Base-by-base conservation (phyloP, 2,888 invertebrate species). In the Lasius fuliginosus region DNA sequence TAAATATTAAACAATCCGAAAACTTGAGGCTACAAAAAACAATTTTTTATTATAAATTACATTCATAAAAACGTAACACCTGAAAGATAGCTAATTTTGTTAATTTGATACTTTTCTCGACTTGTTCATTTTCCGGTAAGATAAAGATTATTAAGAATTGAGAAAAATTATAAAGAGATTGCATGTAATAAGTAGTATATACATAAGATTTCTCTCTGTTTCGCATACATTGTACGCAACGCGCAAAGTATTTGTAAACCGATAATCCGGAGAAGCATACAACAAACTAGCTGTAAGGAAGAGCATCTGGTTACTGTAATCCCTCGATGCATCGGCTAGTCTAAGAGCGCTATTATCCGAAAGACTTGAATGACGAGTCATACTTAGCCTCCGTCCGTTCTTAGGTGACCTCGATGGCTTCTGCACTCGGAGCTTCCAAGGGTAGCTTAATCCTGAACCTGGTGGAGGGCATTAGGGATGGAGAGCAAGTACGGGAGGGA, bases 361-460 rank as follows among this genome's bases (percentile, higher is more conserved):
- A 58, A 65, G 83, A 82, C 68, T 49, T 74, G 82, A 82, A 84
- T 74, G 82, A 69, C 77, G 69, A 53, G 76, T 49, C 68, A 82
- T 85, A 83, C 83, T 83, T 85, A 84, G 68, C 69, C 69, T 67
- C 71, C 42, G 64, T 62, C 79, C 84, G 81, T 75, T 87, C 75
- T 71, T 62, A 46, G 82, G 64, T 76, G 85, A 83, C 82, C 86
- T 73, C 83, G 83, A 75, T 85, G 81, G 85, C 85, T 85, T 84
- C 23, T 75, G 62, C 53, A 79, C 82, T 49, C 33, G 58, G 30
- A 65, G 36, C 77, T 86, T 64, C 62, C 68, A 60, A 65, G 82
- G 49, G 83, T 77, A 76, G 81, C 84, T 87, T 76, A 86, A 86
- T 85, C 81, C 79, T 77, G 65, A 75, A 82, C 49, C 88, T 27